These are phyloP conservation scores for Huso huso DNA, from an alignment of 2,797 vertebrate genomes.

Conservation along the genomic window DNA sequence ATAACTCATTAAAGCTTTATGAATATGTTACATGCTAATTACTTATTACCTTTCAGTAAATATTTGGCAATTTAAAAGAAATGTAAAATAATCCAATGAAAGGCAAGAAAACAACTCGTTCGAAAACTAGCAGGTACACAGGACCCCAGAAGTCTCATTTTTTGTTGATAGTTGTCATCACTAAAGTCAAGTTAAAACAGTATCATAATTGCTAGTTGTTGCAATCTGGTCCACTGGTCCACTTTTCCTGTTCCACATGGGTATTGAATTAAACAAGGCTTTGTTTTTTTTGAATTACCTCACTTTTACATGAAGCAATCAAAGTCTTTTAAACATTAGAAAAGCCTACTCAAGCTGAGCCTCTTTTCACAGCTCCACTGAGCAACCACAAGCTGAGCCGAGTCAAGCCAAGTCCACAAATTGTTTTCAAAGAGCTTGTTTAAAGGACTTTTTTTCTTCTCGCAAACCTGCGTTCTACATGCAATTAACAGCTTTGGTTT, in stretches of 20 bases:
- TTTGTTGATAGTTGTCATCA: too few species aligned
- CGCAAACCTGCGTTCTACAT: not conserved
- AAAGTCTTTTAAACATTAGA: constrained; percentile 14
- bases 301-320: constrained; percentile 1
- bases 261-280: not conserved
- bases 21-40: too few species aligned
- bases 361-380: constrained; percentile 1
- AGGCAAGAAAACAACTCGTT: too few species aligned
- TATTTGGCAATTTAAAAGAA: too few species aligned
- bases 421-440: not conserved
- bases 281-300: not conserved
- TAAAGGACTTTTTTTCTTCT: not conserved
- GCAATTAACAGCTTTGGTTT: constrained; percentile 12
- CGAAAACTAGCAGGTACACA: too few species aligned
- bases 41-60: too few species aligned
- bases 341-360: not conserved
- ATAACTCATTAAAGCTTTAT: too few species aligned
- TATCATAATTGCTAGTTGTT: too few species aligned
- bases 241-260: constrained; percentile 2
- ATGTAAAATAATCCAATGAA: too few species aligned
- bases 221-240: not conserved
- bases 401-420: constrained; percentile 6
- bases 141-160: too few species aligned
- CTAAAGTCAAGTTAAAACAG: too few species aligned
- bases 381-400: not conserved